Base-by-base conservation (phyloP, 2,113 vertebrate genomes). In the Paedocypris sp. region DNA sequence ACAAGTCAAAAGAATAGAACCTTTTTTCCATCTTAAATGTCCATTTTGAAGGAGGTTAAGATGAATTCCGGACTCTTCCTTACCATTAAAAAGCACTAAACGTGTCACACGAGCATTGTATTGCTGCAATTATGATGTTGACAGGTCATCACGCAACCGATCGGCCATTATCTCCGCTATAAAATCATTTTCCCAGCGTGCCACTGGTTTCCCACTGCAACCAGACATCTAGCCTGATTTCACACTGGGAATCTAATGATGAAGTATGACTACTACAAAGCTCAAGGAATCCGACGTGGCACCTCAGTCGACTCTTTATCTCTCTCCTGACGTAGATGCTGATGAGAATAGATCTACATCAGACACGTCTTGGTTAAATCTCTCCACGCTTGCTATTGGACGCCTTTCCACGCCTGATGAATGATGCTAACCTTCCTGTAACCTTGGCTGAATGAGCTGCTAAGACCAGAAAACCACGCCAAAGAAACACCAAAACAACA, bases 161-260 rank as follows among this genome's bases (percentile, higher is more conserved):
- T 18, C 36, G 26, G 10, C 25, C 15, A 26, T 51, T 66, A 43
- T 25, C 8, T 8, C 52, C 13, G 25, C 19, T 18, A 20, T 28
- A 29, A 36, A 56, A 19, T 43, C 60, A 23, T 26, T 52, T 62
- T 52, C 16, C 51, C 31, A 43, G 48, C 45, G 12, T 2, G 25
- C 22, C 54, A 31, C 16, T 19, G 54, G 16, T 20, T 31, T 58
- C 43, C 16, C 6, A 25, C 29, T 20, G 26, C 20, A 43, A 11
- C 12, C 38, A 43, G 53, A 57, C 26, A 43, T 57, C 53, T 32
- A 20, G 43, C 12, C 43, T 57, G 42, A 57, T 57, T 57, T 57
- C 53, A 57, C 53, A 43, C 38, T 31, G 18, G 26, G 8, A 18
- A 36, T 31, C 26, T 1, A 4, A 3, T 32, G 53, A 6, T 20